Evolutionary conservation across 2,113 vertebrate genomes (phyloP).

Genomic region (Rhynchomys soricoides): DNA sequence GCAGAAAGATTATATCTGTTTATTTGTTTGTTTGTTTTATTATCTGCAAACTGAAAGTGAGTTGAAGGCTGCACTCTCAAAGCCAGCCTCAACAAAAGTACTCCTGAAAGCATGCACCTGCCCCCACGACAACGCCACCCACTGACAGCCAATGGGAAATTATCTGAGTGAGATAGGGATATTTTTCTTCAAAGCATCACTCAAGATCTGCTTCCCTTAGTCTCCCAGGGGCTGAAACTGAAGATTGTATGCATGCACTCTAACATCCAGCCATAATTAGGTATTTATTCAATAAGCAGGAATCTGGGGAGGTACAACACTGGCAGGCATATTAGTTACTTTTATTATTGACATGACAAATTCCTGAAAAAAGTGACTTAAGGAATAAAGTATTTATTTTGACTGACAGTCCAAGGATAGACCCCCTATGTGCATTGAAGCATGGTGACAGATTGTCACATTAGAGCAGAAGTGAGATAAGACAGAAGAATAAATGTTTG

Average conservation of each 20-base stretch:
- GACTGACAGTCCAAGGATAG: background rate
- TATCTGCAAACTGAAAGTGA: background rate
- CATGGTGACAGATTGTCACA: background rate
- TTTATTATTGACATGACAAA: background rate
- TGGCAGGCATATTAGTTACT: background rate
- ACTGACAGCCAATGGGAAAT: background rate
- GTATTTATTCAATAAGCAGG: no score
- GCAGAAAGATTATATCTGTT: no score
- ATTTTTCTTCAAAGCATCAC: background rate
- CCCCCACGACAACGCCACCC: background rate
- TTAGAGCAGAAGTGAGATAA: background rate
- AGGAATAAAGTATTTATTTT: background rate
- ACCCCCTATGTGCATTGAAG: background rate
- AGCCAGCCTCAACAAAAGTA: background rate
- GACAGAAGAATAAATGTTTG: background rate
- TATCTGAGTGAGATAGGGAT: background rate
- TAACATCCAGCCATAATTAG: background rate
- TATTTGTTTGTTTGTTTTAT: no score
- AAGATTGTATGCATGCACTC: background rate
- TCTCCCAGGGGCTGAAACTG: background rate
- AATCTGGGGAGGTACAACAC: background rate
- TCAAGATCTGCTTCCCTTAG: background rate
- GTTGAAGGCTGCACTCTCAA: background rate
- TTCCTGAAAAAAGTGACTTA: background rate
- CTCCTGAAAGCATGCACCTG: no score